phyloP scores from a whole-genome alignment of 2,797 vertebrate genomes.

The Peromyscus melanophrys region DNA sequence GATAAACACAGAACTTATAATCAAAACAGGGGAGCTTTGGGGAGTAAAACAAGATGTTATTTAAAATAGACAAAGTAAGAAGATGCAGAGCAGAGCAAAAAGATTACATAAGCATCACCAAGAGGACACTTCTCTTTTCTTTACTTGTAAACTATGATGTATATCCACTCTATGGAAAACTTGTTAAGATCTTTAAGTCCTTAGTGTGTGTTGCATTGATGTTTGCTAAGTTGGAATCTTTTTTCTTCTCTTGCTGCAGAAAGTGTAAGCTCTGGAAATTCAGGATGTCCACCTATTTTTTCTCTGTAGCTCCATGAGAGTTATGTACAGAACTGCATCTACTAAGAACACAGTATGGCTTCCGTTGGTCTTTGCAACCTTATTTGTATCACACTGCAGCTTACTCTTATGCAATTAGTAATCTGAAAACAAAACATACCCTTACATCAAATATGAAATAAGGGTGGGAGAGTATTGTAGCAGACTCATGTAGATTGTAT shows the following conservation, averaged over 20 bases:
- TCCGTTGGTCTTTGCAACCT: conserved; percentile 12
- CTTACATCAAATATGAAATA: background rate
- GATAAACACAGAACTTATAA: conserved; percentile 37
- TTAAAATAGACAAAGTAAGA: background rate
- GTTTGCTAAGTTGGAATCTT: background rate
- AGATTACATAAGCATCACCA: background rate
- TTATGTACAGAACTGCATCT: background rate
- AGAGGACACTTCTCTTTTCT: background rate
- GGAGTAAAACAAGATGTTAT: conserved; percentile 17
- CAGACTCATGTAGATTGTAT: conserved; percentile 1
- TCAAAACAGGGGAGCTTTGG: background rate
- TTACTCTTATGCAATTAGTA: conserved; percentile 41
- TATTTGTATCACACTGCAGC: background rate
- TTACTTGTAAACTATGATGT: background rate
- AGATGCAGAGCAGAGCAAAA: background rate
- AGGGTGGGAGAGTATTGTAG: background rate
- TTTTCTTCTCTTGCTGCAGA: background rate
- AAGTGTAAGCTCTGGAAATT: background rate
- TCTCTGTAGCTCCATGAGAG: background rate
- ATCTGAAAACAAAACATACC: conserved; percentile 58
- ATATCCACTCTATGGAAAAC: background rate
- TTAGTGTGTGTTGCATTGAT: background rate
- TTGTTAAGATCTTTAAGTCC: background rate
- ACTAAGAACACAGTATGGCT: background rate
- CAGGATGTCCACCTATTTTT: background rate